Evolutionary conservation across 2,113 vertebrate genomes (phyloP).

Genomic region (Ophiodon elongatus): DNA sequence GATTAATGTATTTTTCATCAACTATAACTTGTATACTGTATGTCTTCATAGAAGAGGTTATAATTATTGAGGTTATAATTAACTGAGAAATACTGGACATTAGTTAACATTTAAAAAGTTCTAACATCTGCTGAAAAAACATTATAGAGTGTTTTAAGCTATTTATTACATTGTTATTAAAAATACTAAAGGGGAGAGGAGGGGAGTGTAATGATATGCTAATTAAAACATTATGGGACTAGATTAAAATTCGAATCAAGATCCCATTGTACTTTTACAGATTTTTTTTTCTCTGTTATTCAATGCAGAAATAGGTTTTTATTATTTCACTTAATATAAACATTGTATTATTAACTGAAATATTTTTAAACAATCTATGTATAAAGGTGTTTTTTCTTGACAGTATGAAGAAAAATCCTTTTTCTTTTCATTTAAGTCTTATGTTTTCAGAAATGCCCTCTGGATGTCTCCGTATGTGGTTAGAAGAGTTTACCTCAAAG

Average conservation of each 20-base stretch:
- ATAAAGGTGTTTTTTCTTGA: not conserved
- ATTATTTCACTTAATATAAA: not conserved
- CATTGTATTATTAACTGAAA: not conserved
- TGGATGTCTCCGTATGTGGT: not conserved
- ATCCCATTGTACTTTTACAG: not conserved
- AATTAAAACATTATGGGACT: not conserved
- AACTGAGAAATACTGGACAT: not conserved
- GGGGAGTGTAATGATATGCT: not conserved
- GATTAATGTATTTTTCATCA: not conserved
- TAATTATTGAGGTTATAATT: not conserved
- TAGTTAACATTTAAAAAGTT: not conserved
- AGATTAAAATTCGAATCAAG: not conserved
- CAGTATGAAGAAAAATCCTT: not conserved
- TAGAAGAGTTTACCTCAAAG: constrained; percentile 27
- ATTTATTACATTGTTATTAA: not conserved
- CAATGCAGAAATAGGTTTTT: not conserved
- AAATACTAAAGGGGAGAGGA: not conserved
- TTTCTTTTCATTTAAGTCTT: not conserved
- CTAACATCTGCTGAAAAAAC: not conserved
- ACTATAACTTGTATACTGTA: not conserved
- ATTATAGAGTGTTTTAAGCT: not conserved
- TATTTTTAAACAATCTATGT: not conserved
- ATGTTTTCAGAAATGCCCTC: not conserved
- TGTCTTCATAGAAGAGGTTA: not conserved
- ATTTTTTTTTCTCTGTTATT: not conserved